Base-by-base conservation (phyloP, 2,797 vertebrate genomes). In the Cynodonichthys magdalenae region DNA sequence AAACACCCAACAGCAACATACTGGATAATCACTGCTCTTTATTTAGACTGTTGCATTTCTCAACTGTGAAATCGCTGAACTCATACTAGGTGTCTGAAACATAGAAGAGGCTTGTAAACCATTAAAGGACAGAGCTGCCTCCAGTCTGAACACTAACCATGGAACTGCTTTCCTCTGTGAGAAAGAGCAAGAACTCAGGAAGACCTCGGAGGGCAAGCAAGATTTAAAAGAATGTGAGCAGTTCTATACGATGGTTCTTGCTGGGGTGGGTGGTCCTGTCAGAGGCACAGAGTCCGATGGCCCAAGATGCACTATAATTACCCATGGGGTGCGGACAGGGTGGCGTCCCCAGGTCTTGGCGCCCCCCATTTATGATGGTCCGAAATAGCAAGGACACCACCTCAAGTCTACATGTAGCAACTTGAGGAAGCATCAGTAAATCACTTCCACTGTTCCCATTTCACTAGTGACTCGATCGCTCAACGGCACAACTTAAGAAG, bases 261-360 rank as follows among this genome's bases (percentile, higher is more conserved):
- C 58, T 71, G 73, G 82, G 69, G 48, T 82, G 83, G 87, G 86
- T 86, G 81, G 82, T 83, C 77, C 52, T 52, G 56, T 49, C 61
- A 17, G 58, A 71, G 78, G 71, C 60, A 65, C 64, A 49, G 61
- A 58, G 67, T 79, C 73, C 74, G 44, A 44, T 75, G 74, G 77
- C 69, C 76, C 61, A 19, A 59, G 82, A 83, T 56, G 69, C 88
- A 87, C 93, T 93, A 93, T 91, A 93, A 93, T 93, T 93, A 94
- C 87, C 84, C 60, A 15, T 1, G 54, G 83, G 73, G 86, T 89
- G 88, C 92, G 86, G 90, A 93, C 91, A 92, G 86, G n/a, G 83
- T 87, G 92, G 92, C 92, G 92, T 92, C 92, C 88, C 62, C 61
- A 52, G 86, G 92, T 92, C 90, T 90, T 84, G 88, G 89, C 89